Evolutionary conservation across 2,888 invertebrate species (phyloP), one percentile per base, ranked within the genome.

Genomic region (Synergus gifuensis): DNA sequence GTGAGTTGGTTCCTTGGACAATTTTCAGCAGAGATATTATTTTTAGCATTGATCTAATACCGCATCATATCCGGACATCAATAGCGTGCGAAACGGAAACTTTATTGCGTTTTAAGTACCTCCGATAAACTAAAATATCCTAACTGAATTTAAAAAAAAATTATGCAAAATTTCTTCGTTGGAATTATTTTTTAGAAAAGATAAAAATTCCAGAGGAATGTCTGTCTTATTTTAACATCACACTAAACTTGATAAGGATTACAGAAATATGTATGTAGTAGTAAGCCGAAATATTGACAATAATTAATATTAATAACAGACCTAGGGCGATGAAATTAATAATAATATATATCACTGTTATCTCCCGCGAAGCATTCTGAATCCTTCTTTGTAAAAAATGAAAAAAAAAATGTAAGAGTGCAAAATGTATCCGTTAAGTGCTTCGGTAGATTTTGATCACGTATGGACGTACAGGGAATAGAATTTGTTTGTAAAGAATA

Each of bases 261-360:
- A 54, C 49, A 54, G 16, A 54, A 76, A 81, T 76, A 77, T 66
- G 79, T 76, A 77, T 66, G 79, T 42, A 81, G 78, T 63, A 77
- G 64, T 63, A 79, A 84, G 77, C 82, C 78, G 76, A 83, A 84
- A 79, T 79, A 82, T 81, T 81, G 84, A 84, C 83, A 85, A 85
- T 85, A 85, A 85, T 82, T 84, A 83, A 79, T 79, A 80, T 73
- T 73, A 54, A 73, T 73, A 73, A 73, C 73, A 54, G 36, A 54
- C n/a, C 4, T 73, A 54, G 54, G 9, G 73, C 73, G 73, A 69
- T 69, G 28, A 54, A 73, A 73, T 22, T 73, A 73, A n/a, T 54
- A 16, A 49, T 73, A 73, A 40, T 54, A 36, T 73, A 73, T 73
- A 73, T 73, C 49, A 73, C 49, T 73, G 54, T 54, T 73, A 73